Base-by-base conservation (phyloP, 2,888 invertebrate species). In the Eurois occulta region DNA sequence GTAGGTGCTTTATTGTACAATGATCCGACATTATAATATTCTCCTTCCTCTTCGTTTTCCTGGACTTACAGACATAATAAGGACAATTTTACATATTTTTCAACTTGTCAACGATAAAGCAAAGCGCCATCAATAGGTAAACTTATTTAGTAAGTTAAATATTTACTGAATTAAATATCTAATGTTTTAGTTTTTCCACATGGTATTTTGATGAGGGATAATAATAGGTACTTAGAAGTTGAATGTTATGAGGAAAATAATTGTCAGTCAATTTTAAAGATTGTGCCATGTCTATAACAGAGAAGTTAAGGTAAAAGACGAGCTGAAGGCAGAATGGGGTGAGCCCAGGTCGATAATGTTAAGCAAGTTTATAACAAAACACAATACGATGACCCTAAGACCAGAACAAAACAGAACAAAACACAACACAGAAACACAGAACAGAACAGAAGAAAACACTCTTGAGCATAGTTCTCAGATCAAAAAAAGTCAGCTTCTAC, bases 1-100 rank as follows among this genome's bases (percentile, higher is more conserved):
- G 16, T 52, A 46, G 10, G 71, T 62, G 74, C 28, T 72, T 60
- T 71, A 65, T 32, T 81, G 78, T 69, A 74, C 48, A 74, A 77
- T 77, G 38, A 68, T 68, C 58, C 7, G 41, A 72, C 21, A 65
- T 72, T 41, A 32, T 41, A 38, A 70, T 35, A n/a, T 52, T 43
- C 32, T 21, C 11, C 69, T 62, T 75, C 69, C 75, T 70, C 6
- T 35, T 72, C n/a, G 35, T 52, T 85, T 85, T 80, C 72, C 65
- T 80, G 64, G 21, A 69, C 38, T 55, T 58, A 11, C 43, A 52
- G 24, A 73, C 38, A 21, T 13, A 62, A 67, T 43, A 60, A 74
- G 83, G 68, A 85, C 60, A 81, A 74, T 16, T 21, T 0, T 0
- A 24, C 16, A 41, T 21, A 35, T 24, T 21, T 55, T 43, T 58